Percentiles rank a stretch among this genome's conserved stretches.
Conservation (phyloP, 2,888 invertebrate genomes). For the Caenorhabditis sp. region DNA sequence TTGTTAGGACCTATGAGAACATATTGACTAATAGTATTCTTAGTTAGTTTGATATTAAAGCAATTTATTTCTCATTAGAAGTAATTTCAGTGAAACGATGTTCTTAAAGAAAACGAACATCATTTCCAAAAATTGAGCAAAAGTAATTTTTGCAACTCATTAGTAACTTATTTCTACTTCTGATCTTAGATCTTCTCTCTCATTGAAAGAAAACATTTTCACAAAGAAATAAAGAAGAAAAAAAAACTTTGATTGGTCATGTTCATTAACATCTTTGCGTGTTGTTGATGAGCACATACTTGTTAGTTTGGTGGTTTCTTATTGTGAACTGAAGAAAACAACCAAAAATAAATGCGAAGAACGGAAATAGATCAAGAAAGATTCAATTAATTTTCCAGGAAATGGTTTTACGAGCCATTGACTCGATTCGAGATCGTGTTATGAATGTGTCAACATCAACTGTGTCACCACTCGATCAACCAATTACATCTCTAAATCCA, state of each 20-base stretch:
- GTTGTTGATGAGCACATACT: not conserved
- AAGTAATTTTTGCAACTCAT: not conserved
- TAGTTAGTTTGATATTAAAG: no score
- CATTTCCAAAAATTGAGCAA: no score
- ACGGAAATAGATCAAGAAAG: not conserved
- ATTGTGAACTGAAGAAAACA: not conserved
- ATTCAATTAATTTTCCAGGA: constrained; percentile 39
- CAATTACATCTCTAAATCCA: constrained; percentile 23
- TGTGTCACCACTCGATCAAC: constrained; percentile 21
- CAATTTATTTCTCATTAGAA: no score
- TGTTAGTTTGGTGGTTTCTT: not conserved
- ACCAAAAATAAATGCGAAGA: not conserved
- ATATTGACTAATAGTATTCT: no score
- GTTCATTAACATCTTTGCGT: constrained; percentile 5
- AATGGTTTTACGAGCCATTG: constrained; percentile 55
- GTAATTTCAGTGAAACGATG: no score
- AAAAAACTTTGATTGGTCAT: constrained; percentile 9
- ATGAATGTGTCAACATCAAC: constrained; percentile 46
- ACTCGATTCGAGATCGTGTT: constrained; percentile 50
- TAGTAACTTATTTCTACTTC: not conserved
- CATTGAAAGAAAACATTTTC: not conserved
- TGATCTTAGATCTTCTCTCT: not conserved
- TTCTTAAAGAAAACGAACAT: not conserved
- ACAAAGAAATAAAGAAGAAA: not conserved
- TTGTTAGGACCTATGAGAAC: no score